A percentile compares a stretch with the other conserved stretches of the same genome.
These are phyloP conservation scores for Patella depressa DNA, from an alignment of 2,888 invertebrate genomes.

Conservation along the genomic window DNA sequence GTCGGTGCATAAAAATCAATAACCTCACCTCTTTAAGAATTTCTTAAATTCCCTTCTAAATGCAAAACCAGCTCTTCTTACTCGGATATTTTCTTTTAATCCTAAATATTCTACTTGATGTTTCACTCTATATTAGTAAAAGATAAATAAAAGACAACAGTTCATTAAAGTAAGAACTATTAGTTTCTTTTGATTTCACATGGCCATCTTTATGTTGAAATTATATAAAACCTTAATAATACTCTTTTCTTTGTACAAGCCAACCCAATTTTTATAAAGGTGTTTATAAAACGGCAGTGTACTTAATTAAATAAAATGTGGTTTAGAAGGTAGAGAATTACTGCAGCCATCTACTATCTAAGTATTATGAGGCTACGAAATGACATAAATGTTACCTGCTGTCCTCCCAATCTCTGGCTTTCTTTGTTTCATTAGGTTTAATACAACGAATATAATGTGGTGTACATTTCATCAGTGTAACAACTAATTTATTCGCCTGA, in stretches of 20 bases:
- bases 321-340: no score
- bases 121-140: slow-evolving; percentile 73
- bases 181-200: no score
- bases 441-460: slow-evolving; percentile 82
- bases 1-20: no score
- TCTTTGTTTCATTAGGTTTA: slow-evolving; percentile 81
- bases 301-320: no score
- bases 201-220: no score
- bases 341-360: no score
- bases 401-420: slow-evolving; percentile 78
- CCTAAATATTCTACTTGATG: slow-evolving; percentile 81
- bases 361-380: no score
- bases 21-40: slow-evolving; percentile 74
- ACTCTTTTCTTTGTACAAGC: no score
- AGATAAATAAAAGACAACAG: background rate
- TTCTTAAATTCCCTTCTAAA: slow-evolving; percentile 77
- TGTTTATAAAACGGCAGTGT: no score
- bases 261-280: no score
- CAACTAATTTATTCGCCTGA: slow-evolving; percentile 79
- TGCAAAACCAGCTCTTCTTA: slow-evolving; percentile 80
- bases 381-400: slow-evolving; percentile 58
- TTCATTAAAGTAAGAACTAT: no score
- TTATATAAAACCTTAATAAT: no score
- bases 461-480: slow-evolving; percentile 78
- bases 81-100: slow-evolving; percentile 79